A percentile compares a stretch with the other conserved stretches of the same genome.
Evolutionary conservation across 35 echinoderm and acorn worm genomes (phyloP).

Genomic region (Holothuria glaberrima): DNA sequence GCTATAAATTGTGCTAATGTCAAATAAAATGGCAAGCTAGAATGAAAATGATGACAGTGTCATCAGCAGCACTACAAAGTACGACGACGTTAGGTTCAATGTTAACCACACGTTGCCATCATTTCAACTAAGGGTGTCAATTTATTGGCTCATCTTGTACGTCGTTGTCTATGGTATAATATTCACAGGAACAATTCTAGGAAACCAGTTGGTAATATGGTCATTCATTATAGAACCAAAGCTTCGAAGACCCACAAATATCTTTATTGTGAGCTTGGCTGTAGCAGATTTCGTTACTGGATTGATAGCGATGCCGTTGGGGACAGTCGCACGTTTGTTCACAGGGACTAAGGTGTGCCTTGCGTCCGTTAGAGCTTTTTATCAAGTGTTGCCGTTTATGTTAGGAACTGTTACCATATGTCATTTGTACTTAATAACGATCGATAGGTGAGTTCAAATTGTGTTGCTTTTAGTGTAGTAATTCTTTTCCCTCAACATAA

Average conservation of each 20-base stretch:
- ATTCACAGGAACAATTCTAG: not conserved
- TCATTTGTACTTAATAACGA: no score
- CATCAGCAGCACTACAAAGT: no score
- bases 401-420: no score
- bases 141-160: slow-evolving; percentile 14
- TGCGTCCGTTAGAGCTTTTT: slow-evolving; percentile 10
- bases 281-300: slow-evolving; percentile 31
- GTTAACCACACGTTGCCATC: not conserved
- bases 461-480: no score
- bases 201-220: slow-evolving; percentile 39
- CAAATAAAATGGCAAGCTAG: no score
- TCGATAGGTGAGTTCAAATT: no score
- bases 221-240: slow-evolving; percentile 37
- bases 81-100: no score
- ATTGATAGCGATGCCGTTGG: slow-evolving; percentile 1
- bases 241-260: slow-evolving; percentile 12
- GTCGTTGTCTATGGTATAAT: not conserved
- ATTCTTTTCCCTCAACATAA: no score
- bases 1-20: no score
- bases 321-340: not conserved
- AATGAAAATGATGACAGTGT: no score
- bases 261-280: slow-evolving; percentile 45
- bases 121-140: slow-evolving; percentile 1
- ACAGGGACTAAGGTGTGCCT: not conserved
- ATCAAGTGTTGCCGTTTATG: not conserved